Conservation (phyloP, 2,113 vertebrate genomes). For the Seriola aureovittata region DNA sequence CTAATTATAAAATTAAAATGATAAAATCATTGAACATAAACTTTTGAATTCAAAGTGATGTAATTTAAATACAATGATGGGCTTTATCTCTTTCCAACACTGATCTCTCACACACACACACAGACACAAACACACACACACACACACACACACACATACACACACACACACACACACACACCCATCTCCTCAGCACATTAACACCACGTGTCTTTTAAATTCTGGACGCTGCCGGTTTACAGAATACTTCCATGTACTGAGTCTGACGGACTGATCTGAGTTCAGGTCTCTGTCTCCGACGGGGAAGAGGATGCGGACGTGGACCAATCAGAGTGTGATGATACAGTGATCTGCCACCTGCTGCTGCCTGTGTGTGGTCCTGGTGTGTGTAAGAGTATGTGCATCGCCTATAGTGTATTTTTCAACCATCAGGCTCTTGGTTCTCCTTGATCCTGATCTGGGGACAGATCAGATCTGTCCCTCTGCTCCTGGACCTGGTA, state of each 20-base stretch:
- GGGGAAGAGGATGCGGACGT: slow-evolving; percentile 14
- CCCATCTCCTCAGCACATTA: slow-evolving; percentile 13
- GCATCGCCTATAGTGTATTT: background rate
- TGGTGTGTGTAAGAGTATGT: background rate
- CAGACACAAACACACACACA: background rate
- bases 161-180: background rate
- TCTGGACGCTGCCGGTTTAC: slow-evolving; percentile 15
- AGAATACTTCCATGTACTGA: slow-evolving; percentile 12
- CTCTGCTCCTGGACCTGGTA: background rate
- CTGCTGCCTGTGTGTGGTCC: slow-evolving; percentile 7
- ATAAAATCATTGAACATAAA: too few relatives aligned
- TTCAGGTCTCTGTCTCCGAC: slow-evolving; percentile 4
- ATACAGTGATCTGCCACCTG: slow-evolving; percentile 7
- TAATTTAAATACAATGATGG: slow-evolving; percentile 11
- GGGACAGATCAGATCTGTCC: slow-evolving; percentile 13
- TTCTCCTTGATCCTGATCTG: slow-evolving; percentile 2
- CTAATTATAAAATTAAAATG: too few relatives aligned
- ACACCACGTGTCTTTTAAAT: slow-evolving; percentile 13
- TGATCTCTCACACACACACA: background rate
- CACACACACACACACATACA: background rate
- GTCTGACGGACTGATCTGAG: background rate
- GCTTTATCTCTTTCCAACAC: slow-evolving; percentile 5
- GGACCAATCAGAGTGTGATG: slow-evolving; percentile 25
- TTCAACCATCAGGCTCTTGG: slow-evolving; percentile 17
- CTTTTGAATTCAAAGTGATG: background rate